A percentile compares a stretch with the other conserved stretches of the same genome.
phyloP scores from a whole-genome alignment of 2,888 invertebrate species.

The Acrobasis consociella region DNA sequence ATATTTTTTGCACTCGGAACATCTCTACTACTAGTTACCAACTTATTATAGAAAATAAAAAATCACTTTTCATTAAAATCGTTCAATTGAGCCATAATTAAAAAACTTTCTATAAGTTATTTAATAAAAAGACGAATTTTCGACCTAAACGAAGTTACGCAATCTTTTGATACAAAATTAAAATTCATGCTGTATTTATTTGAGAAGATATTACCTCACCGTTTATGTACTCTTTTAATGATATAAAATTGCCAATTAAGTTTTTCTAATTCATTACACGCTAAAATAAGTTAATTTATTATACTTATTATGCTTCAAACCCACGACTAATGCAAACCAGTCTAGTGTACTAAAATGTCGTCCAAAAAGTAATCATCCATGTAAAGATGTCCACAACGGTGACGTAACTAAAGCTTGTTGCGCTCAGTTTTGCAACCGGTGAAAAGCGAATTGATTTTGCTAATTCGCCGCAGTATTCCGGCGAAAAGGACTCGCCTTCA shows the following conservation, averaged over 20 bases:
- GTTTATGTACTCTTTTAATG: neutral
- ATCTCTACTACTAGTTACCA: too few relatives aligned
- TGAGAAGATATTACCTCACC: neutral
- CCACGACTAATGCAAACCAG: neutral
- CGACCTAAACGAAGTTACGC: neutral
- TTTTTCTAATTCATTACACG: conserved; percentile 1
- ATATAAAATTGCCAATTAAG: neutral
- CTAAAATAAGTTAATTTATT: neutral
- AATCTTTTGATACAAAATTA: neutral
- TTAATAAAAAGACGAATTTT: conserved; percentile 1
- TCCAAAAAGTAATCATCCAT: neutral
- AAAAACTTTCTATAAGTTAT: neutral
- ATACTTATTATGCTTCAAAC: neutral
- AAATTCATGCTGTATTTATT: neutral
- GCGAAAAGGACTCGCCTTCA: conserved; percentile 3
- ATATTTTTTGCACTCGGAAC: too few relatives aligned
- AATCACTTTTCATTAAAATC: neutral
- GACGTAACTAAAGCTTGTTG: conserved; percentile 1
- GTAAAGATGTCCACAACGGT: conserved; percentile 5
- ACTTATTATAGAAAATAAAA: too few relatives aligned
- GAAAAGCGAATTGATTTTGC: conserved; percentile 7
- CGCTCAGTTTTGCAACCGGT: conserved; percentile 2
- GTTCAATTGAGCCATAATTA: neutral
- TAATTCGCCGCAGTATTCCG: neutral
- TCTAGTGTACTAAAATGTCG: neutral